phyloP scores from a whole-genome alignment of 2,797 vertebrate genomes.

The Alectoris magna region DNA sequence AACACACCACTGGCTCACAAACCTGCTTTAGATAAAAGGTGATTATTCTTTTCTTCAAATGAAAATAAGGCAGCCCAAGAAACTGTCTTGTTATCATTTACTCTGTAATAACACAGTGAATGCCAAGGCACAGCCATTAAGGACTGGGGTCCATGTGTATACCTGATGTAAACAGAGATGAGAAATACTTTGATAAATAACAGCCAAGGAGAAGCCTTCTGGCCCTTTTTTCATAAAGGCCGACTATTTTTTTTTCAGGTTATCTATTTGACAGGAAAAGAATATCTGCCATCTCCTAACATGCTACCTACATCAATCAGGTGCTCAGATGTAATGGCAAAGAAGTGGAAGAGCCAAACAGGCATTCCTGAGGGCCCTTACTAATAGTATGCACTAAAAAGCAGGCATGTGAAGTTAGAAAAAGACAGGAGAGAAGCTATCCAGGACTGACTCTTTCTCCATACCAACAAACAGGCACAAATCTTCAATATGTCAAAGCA shows the following conservation, averaged over 20 bases:
- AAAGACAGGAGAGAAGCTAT: background rate
- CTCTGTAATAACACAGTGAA: background rate
- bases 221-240: constrained; percentile 1
- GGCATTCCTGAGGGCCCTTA: background rate
- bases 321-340: background rate
- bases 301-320: constrained; percentile 31
- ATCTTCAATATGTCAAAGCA: background rate
- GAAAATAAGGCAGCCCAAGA: constrained; percentile 23
- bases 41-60: constrained; percentile 33
- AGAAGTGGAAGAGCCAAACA: background rate
- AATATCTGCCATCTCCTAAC: constrained; percentile 44
- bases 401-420: background rate
- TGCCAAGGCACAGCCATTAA: background rate
- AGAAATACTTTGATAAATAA: constrained; percentile 17
- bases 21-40: constrained; percentile 16
- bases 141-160: background rate
- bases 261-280: constrained; percentile 37
- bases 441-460: background rate
- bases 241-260: constrained; percentile 29
- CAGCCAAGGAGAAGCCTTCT: background rate
- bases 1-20: background rate
- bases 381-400: background rate
- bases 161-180: background rate
- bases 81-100: background rate
- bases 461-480: background rate